Conservation (phyloP, 2,113 vertebrate species). For the Labrus mixtus region DNA sequence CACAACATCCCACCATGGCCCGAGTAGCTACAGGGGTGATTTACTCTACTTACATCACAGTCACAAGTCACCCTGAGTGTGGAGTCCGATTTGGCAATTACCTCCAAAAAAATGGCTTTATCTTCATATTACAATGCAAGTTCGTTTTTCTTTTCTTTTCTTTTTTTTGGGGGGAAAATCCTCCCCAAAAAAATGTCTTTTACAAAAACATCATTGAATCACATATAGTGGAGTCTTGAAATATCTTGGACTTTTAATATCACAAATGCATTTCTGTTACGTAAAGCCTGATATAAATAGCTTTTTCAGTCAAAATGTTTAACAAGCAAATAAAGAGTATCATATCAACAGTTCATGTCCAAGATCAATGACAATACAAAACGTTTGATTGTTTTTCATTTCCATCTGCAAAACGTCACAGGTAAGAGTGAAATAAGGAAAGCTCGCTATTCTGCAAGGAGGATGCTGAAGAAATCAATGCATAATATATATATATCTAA, state of each 20-base stretch:
- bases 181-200: constrained; percentile 87
- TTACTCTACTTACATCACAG: constrained; percentile 62
- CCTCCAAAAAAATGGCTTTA: constrained; percentile 93
- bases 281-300: constrained; percentile 97
- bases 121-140: constrained; percentile 66
- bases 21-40: constrained; percentile 49
- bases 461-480: constrained; percentile 42
- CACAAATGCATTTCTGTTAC: constrained; percentile 90
- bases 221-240: constrained; percentile 88
- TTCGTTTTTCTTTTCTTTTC: constrained; percentile 22
- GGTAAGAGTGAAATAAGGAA: constrained; percentile 82
- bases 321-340: constrained; percentile 95
- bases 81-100: constrained; percentile 95
- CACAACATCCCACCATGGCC: constrained; percentile 49
- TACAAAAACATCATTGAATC: constrained; percentile 93
- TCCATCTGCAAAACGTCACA: constrained; percentile 88
- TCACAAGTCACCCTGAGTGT: constrained; percentile 86
- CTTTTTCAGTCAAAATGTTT: constrained; percentile 93
- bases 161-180: constrained; percentile 80
- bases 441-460: constrained; percentile 41
- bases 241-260: constrained; percentile 88
- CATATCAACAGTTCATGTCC: constrained; percentile 89
- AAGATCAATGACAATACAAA: constrained; percentile 84
- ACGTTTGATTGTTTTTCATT: constrained; percentile 92
- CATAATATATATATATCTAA: constrained; percentile 31